Evolutionary conservation across 2,113 vertebrate species (phyloP).

Genomic region (Notarius quadriscutis): DNA sequence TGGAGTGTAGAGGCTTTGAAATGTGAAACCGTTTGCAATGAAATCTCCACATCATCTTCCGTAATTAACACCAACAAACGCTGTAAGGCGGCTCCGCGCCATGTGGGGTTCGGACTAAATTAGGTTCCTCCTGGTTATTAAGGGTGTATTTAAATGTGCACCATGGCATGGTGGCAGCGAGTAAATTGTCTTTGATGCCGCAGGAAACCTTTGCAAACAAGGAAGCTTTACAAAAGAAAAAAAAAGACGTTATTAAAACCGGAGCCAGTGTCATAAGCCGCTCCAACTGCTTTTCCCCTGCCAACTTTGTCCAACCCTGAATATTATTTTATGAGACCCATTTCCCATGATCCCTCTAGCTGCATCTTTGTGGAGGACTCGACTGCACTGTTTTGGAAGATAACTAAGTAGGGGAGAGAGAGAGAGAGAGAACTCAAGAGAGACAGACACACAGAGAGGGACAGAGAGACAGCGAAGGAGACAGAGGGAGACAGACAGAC

Average conservation of each 20-base stretch:
- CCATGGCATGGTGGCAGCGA: conserved; percentile 33
- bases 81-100: conserved; percentile 24
- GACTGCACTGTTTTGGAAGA: conserved; percentile 61
- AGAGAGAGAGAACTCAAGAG: neutral
- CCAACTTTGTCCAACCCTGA: conserved; percentile 53
- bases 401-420: conserved; percentile 56
- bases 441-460: neutral
- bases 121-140: conserved; percentile 49
- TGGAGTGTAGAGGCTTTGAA: conserved; percentile 32
- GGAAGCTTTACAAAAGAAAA: conserved; percentile 8
- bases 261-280: conserved; percentile 48
- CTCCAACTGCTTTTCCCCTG: conserved; percentile 37
- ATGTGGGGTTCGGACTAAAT: conserved; percentile 46
- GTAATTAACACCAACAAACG: conserved; percentile 12
- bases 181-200: conserved; percentile 47
- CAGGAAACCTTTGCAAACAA: conserved; percentile 44
- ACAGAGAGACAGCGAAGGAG: neutral
- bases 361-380: conserved; percentile 48
- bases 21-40: conserved; percentile 26
- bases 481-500: neutral
- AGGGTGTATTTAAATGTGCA: conserved; percentile 48
- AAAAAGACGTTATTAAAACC: conserved; percentile 52
- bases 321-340: conserved; percentile 60
- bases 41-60: conserved; percentile 44
- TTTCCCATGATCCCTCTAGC: conserved; percentile 53